Evolutionary conservation across 2,888 invertebrate species (phyloP).

Genomic region (Melieria crassipennis): DNA sequence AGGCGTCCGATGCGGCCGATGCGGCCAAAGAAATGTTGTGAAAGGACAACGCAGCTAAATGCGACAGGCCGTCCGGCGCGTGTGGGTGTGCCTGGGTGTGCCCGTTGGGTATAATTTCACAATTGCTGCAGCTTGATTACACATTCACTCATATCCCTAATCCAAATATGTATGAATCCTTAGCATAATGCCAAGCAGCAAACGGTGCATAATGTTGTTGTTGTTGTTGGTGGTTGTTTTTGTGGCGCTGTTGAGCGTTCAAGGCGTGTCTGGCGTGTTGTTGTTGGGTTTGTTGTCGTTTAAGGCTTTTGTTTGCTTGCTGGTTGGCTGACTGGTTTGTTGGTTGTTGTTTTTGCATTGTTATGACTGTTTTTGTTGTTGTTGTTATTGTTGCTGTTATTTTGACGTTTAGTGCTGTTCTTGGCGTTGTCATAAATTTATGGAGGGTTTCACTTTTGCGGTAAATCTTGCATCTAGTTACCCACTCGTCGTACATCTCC

Average conservation of each 20-base stretch:
- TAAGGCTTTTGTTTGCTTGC: slow-evolving; percentile 13
- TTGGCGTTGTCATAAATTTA: slow-evolving; percentile 38
- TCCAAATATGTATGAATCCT: slow-evolving; percentile 19
- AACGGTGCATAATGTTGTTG: slow-evolving; percentile 37
- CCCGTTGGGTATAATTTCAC: slow-evolving; percentile 60
- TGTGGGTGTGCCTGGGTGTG: slow-evolving; percentile 11
- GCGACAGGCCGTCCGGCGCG: not conserved
- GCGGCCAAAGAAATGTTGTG: not conserved
- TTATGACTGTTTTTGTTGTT: not conserved
- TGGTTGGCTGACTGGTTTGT: not conserved
- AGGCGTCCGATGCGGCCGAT: too few species aligned
- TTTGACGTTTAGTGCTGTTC: slow-evolving; percentile 37
- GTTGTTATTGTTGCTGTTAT: not conserved
- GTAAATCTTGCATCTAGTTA: slow-evolving; percentile 24
- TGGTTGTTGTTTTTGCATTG: not conserved
- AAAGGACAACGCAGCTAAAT: not conserved
- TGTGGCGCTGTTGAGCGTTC: slow-evolving; percentile 31
- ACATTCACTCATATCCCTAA: slow-evolving; percentile 40
- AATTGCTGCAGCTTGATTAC: slow-evolving; percentile 52
- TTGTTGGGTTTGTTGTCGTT: slow-evolving; percentile 24
- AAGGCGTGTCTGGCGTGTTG: not conserved
- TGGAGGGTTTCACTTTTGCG: slow-evolving; percentile 28
- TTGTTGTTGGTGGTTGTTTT: slow-evolving; percentile 7
- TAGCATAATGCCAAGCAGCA: slow-evolving; percentile 10
- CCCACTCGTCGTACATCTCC: slow-evolving; percentile 6